These are phyloP conservation scores for Xenopus borealis DNA, from an alignment of 2,113 vertebrate genomes.

Conservation along the genomic window DNA sequence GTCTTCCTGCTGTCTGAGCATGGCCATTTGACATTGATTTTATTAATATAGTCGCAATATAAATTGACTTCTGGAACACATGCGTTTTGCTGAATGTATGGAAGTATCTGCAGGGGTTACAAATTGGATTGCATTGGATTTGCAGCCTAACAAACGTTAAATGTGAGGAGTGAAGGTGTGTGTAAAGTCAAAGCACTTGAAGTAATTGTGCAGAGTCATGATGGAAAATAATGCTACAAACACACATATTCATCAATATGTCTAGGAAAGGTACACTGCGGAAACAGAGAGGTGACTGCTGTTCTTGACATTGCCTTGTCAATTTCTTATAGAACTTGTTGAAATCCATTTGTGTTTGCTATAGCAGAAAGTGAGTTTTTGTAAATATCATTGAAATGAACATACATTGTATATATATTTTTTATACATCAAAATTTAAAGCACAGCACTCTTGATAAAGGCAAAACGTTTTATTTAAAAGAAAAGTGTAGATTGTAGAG, in stretches of 20 bases:
- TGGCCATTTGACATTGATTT: constrained; percentile 17
- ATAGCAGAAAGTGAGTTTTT: too few relatives aligned
- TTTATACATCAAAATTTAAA: too few relatives aligned
- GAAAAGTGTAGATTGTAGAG: too few relatives aligned
- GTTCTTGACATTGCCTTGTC: not conserved
- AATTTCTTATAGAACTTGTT: too few relatives aligned
- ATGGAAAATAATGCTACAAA: constrained; percentile 7
- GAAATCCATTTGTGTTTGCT: too few relatives aligned
- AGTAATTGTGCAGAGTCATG: not conserved
- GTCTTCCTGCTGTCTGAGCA: constrained; percentile 4
- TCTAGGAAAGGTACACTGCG: constrained; percentile 15
- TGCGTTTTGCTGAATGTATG: constrained; percentile 21
- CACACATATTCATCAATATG: constrained; percentile 34
- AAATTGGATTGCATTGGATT: constrained; percentile 36
- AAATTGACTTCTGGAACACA: constrained; percentile 26
- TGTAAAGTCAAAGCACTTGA: constrained; percentile 29
- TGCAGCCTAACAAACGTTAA: constrained; percentile 25
- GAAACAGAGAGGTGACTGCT: constrained; percentile 5
- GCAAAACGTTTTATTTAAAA: too few relatives aligned
- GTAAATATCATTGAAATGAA: too few relatives aligned
- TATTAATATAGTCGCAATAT: constrained; percentile 23
- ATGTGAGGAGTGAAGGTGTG: constrained; percentile 16
- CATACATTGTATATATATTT: too few relatives aligned
- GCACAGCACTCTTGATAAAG: too few relatives aligned
- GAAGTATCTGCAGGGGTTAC: constrained; percentile 6